Evolutionary conservation across 2,113 vertebrate genomes (phyloP).

Genomic region (Porphyrio hochstetteri): DNA sequence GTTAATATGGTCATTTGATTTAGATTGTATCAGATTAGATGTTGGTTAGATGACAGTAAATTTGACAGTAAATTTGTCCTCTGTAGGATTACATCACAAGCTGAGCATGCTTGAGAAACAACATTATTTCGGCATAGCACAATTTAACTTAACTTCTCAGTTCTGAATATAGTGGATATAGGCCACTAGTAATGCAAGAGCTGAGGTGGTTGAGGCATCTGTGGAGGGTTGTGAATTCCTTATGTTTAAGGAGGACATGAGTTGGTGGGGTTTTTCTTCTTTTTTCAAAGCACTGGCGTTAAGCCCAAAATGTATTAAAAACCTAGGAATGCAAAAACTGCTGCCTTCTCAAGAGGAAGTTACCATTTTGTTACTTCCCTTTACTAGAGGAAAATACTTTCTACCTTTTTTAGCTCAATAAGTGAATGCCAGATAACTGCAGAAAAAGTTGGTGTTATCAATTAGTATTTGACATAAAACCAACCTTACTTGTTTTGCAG

Average conservation of each 20-base stretch:
- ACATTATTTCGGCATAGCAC: neutral
- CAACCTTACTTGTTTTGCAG: constrained; percentile 62
- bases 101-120: neutral
- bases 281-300: neutral
- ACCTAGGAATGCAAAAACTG: neutral
- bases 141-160: neutral
- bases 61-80: neutral
- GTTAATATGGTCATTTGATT: neutral
- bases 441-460: neutral
- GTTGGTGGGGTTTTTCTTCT: neutral
- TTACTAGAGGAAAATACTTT: neutral
- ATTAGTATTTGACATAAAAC: neutral
- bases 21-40: neutral
- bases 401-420: neutral
- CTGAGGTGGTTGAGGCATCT: neutral
- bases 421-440: neutral
- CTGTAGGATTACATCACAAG: neutral
- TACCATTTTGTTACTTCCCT: neutral
- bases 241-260: neutral
- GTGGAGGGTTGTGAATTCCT: neutral
- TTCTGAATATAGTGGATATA: neutral
- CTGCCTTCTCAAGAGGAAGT: neutral
- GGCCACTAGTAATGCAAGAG: neutral
- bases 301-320: neutral
- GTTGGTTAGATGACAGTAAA: neutral